Conservation (phyloP, 2,888 invertebrate genomes). For the Eupithecia subfuscata region DNA sequence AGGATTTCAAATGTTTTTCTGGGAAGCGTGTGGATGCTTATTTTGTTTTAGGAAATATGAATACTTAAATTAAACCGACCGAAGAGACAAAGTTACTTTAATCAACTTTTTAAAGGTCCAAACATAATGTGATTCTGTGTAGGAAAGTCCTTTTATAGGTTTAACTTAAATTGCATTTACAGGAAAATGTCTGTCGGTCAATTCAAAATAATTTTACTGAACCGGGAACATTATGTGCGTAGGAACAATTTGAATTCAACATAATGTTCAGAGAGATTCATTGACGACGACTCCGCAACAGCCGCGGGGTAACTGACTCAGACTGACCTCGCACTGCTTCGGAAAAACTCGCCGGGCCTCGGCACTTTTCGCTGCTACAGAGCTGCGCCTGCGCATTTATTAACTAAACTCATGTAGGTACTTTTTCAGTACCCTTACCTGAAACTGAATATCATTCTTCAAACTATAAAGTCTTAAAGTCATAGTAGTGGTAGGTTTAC, state of each 20-base stretch:
- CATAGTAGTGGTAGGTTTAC: neutral
- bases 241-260: neutral
- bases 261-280: conserved; percentile 33
- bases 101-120: neutral
- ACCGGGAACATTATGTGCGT: neutral
- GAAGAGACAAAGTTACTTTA: neutral
- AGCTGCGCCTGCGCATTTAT: conserved; percentile 42
- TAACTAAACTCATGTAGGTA: too few species aligned
- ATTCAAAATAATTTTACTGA: neutral
- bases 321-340: conserved; percentile 83
- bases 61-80: neutral
- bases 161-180: neutral
- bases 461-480: too few species aligned
- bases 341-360: conserved; percentile 72
- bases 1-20: conserved; percentile 30
- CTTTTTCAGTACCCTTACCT: conserved; percentile 14
- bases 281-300: conserved; percentile 54
- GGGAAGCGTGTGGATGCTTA: conserved; percentile 24
- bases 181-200: neutral
- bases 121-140: neutral
- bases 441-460: neutral
- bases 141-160: neutral
- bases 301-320: conserved; percentile 87
- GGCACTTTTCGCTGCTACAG: conserved; percentile 57
- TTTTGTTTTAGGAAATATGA: conserved; percentile 27